These are phyloP conservation scores for Drosophila paranaensis DNA, from an alignment of 2,888 invertebrate genomes.

Conservation along the genomic window DNA sequence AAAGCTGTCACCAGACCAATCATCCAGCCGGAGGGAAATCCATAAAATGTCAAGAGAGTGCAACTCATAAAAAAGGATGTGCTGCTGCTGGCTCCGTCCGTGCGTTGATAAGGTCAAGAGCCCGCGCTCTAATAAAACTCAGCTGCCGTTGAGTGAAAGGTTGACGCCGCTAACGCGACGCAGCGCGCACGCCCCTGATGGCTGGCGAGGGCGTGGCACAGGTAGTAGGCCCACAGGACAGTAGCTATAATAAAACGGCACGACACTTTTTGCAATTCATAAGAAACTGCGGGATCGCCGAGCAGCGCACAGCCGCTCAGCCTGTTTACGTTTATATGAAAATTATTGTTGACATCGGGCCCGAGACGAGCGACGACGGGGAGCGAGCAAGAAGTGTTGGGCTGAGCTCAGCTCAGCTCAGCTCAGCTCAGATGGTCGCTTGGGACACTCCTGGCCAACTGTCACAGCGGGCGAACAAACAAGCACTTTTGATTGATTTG, in stretches of 20 bases:
- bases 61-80: conserved; percentile 60
- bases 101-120: conserved; percentile 73
- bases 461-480: conserved; percentile 68
- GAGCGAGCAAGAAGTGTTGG: conserved; percentile 34
- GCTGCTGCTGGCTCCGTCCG: conserved; percentile 30
- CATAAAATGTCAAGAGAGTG: conserved; percentile 73
- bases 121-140: conserved; percentile 67
- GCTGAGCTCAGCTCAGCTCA: conserved; percentile 24
- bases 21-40: conserved; percentile 41
- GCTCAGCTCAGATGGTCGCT: conserved; percentile 41
- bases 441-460: conserved; percentile 46
- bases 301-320: too few relatives aligned
- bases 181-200: conserved; percentile 52
- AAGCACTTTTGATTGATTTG: conserved; percentile 75
- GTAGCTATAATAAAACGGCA: conserved; percentile 73
- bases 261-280: conserved; percentile 48
- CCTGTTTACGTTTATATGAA: conserved; percentile 69
- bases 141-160: conserved; percentile 60
- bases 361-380: conserved; percentile 30
- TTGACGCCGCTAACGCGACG: conserved; percentile 42
- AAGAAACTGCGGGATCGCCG: conserved; percentile 27
- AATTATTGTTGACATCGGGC: conserved; percentile 55
- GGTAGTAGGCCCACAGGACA: conserved; percentile 47
- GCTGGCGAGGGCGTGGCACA: conserved; percentile 2
- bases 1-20: conserved; percentile 71